A percentile compares a stretch with the other conserved stretches of the same genome.
These are phyloP conservation scores for Cephus cinctus DNA, from an alignment of 1,140 invertebrate species.

Conservation along the genomic window DNA sequence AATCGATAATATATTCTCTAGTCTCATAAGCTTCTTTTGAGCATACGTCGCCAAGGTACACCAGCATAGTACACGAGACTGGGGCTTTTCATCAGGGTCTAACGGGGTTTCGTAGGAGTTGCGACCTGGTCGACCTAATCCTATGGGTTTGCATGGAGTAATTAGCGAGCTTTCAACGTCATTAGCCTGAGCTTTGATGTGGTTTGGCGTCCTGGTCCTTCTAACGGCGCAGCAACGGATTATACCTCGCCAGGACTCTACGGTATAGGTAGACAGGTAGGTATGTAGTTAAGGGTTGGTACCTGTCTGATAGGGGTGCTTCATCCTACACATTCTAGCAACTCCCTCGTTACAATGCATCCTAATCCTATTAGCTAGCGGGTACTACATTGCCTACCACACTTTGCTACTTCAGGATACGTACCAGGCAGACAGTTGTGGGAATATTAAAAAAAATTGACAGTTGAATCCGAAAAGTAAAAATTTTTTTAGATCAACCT, in stretches of 20 bases:
- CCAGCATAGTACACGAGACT: not conserved
- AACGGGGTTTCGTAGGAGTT: conserved; percentile 2
- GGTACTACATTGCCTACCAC: too few relatives aligned
- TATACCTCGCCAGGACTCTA: conserved; percentile 31
- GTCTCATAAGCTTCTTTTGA: too few relatives aligned
- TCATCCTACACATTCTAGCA: not conserved
- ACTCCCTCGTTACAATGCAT: conserved; percentile 32
- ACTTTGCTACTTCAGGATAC: too few relatives aligned
- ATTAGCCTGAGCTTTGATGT: conserved; percentile 41
- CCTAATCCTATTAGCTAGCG: conserved; percentile 33
- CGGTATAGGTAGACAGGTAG: too few relatives aligned
- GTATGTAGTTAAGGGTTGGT: not conserved
- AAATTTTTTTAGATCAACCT: not conserved
- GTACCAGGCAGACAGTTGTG: not conserved
- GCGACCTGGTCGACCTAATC: too few relatives aligned
- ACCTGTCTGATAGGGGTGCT: conserved; percentile 25
- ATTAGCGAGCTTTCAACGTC: conserved; percentile 44
- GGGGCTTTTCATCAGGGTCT: conserved; percentile 15
- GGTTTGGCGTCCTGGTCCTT: conserved; percentile 29
- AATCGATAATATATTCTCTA: too few relatives aligned
- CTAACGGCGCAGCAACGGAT: conserved; percentile 29
- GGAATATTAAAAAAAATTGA: not conserved
- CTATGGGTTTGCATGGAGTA: conserved; percentile 30
- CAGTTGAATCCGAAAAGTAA: not conserved
- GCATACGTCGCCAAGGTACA: too few relatives aligned